Evolutionary conservation across 2,888 invertebrate genomes (phyloP).

Genomic region (Idaea biselata): DNA sequence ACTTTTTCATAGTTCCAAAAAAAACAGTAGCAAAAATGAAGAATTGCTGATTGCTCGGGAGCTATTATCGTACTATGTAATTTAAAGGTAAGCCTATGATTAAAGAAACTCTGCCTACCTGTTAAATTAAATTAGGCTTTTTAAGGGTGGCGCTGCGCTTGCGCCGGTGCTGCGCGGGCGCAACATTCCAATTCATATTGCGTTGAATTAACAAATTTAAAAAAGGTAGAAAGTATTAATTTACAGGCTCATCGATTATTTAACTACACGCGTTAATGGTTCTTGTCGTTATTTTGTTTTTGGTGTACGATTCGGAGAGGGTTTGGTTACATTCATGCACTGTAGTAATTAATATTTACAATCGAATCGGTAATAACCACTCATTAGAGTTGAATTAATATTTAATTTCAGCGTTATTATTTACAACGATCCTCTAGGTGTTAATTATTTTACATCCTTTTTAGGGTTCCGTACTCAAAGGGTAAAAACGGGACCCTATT

Average conservation of each 20-base stretch:
- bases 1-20: conserved; percentile 58
- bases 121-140: conserved; percentile 80
- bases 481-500: too few relatives aligned
- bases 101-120: conserved; percentile 78
- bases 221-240: conserved; percentile 65
- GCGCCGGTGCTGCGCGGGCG: conserved; percentile 18
- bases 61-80: conserved; percentile 74
- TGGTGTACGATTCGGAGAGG: conserved; percentile 24
- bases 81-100: conserved; percentile 76
- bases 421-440: neutral
- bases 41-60: conserved; percentile 76
- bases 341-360: neutral
- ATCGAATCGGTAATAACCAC: neutral
- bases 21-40: conserved; percentile 77
- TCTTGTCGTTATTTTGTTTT: conserved; percentile 54
- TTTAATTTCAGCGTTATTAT: neutral
- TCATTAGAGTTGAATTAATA: neutral
- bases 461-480: too few relatives aligned
- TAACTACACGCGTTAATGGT: conserved; percentile 67
- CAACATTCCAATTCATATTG: conserved; percentile 54
- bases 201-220: conserved; percentile 56
- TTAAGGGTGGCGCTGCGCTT: conserved; percentile 64
- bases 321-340: conserved; percentile 21
- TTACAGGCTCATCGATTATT: conserved; percentile 67
- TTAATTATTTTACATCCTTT: neutral